Evolutionary conservation across 1,140 invertebrate genomes (phyloP), one percentile per base, ranked within the genome.

Genomic region (Araneus ventricosus): DNA sequence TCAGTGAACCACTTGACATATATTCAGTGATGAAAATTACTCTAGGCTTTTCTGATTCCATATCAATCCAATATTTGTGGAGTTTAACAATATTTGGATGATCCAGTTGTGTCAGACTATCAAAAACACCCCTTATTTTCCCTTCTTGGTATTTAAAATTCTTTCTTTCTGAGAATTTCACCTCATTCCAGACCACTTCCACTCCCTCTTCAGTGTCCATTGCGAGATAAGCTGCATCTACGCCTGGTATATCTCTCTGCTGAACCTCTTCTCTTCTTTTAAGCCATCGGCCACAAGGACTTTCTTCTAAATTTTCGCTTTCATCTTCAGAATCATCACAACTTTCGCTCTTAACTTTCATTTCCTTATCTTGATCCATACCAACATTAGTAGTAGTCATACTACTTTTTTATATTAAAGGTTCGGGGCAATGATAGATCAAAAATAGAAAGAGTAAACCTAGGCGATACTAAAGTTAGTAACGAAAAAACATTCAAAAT

Each of bases 1-100:
- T 99, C 95, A 99, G 96, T 93, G 99, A 99, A 70, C 99, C 99
- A 94, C 98, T 99, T 93, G 99, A 99, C 99, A 99, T 99, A 95
- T 99, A 99, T 95, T 99, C 99, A 88, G 99, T 99, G 95, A 99
- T 99, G 96, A 99, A 99, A 96, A 99, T 99, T 94, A 99, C 98
- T 97, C 99, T 95, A 93, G 98, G 98, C 95, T 99, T 99, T 94
- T 99, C 98, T 95, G 98, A 97, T 95, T 98, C 97, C 93, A 97
- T 98, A 95, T 99, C 99, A 94, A 98, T 99, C 99, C 99, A 99
- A 96, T 99, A 99, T 95, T 99, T 98, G 96, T 99, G 99, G 96
- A 99, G 63, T 95, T 99, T 99, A 94, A 99, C 99, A 95, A 99
- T 99, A 96, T 99, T 99, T 70, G 99, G 98, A 96, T 99, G 99